Conservation (phyloP, 2,888 invertebrate species). For the Drosophila birchii region DNA sequence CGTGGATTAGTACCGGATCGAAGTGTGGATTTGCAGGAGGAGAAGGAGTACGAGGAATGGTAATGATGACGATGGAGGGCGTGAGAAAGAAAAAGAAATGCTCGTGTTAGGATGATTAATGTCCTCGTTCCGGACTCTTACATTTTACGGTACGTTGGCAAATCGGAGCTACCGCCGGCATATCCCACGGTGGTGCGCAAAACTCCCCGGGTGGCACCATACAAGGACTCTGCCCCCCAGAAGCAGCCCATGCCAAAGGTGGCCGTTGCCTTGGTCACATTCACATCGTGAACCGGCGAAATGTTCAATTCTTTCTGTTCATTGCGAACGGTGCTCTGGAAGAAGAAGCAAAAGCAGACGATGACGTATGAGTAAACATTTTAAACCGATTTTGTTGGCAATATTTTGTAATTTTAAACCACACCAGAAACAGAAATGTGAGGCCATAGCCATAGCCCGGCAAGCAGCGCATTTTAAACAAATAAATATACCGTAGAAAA, state of each 20-base stretch:
- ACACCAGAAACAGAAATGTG: conserved; percentile 70
- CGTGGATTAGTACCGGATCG: conserved; percentile 52
- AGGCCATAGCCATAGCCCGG: conserved; percentile 68
- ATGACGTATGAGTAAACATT: conserved; percentile 8
- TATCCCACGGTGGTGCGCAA: conserved; percentile 97
- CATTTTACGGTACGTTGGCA: conserved; percentile 94
- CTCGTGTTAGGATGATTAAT: conserved; percentile 54
- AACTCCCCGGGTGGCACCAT: conserved; percentile 89
- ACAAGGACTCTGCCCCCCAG: conserved; percentile 95
- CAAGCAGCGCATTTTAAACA: conserved; percentile 59
- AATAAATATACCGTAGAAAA: background rate
- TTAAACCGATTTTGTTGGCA: background rate
- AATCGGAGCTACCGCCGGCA: conserved; percentile 92
- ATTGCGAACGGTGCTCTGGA: conserved; percentile 82
- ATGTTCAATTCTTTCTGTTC: conserved; percentile 83
- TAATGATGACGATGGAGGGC: conserved; percentile 7
- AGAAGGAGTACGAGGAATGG: conserved; percentile 3
- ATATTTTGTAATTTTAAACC: conserved; percentile 27
- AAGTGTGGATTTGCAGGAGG: conserved; percentile 20
- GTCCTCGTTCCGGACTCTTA: conserved; percentile 85
- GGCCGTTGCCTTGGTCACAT: conserved; percentile 85
- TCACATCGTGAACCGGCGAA: conserved; percentile 79
- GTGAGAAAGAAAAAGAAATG: conserved; percentile 31
- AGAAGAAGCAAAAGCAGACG: conserved; percentile 30
- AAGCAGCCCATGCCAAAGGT: conserved; percentile 98